Evolutionary conservation across 2,888 invertebrate genomes (phyloP).

Genomic region (Patella ulyssiponensis): DNA sequence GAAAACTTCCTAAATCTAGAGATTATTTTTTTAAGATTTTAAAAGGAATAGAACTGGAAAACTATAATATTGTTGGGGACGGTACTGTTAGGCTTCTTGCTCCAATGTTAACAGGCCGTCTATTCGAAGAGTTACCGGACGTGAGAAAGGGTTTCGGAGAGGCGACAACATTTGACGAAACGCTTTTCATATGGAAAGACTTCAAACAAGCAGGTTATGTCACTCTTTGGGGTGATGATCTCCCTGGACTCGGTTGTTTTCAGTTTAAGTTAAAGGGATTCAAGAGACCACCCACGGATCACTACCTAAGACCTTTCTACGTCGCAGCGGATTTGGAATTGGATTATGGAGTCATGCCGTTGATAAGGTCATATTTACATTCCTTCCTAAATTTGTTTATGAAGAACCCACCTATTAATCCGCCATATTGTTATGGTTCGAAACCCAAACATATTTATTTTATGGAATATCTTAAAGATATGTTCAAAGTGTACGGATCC

Average conservation of each 20-base stretch:
- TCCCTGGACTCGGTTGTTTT: slow-evolving; percentile 86
- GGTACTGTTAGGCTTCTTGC: slow-evolving; percentile 52
- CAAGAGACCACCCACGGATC: slow-evolving; percentile 71
- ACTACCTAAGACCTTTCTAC: slow-evolving; percentile 37
- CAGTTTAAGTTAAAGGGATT: slow-evolving; percentile 92
- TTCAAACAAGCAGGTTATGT: slow-evolving; percentile 75
- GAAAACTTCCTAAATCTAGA: slow-evolving; percentile 50
- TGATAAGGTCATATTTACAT: too few species aligned
- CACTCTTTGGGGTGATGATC: slow-evolving; percentile 89
- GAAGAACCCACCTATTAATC: slow-evolving; percentile 23
- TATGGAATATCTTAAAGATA: slow-evolving; percentile 73
- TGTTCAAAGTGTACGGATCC: slow-evolving; percentile 77
- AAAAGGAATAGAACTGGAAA: slow-evolving; percentile 43
- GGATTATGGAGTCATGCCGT: slow-evolving; percentile 11
- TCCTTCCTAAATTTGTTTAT: too few species aligned
- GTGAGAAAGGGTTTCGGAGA: slow-evolving; percentile 75
- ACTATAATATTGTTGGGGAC: slow-evolving; percentile 51
- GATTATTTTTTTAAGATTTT: slow-evolving; percentile 43
- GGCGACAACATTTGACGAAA: slow-evolving; percentile 80
- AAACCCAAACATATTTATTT: slow-evolving; percentile 75
- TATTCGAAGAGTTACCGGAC: slow-evolving; percentile 4
- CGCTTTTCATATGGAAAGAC: slow-evolving; percentile 89
- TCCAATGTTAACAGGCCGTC: slow-evolving; percentile 44
- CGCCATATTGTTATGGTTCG: slow-evolving; percentile 78
- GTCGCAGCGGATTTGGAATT: slow-evolving; percentile 17